Base-by-base conservation (phyloP, 64 coral and sea anemone species). In the Actinia tenebrosa region DNA sequence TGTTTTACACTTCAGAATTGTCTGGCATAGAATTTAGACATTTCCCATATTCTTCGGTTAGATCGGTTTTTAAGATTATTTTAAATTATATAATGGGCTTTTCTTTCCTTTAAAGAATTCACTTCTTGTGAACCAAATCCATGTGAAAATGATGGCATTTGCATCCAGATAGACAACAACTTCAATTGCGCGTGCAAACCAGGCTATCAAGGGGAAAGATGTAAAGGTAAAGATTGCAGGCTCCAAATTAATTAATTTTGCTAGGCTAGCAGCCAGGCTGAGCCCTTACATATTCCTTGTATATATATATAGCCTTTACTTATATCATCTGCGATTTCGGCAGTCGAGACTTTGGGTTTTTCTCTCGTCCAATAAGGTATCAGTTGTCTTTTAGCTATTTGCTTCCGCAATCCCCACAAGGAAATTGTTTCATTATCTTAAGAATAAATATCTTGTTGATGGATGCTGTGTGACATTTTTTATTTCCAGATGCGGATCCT, bases 61-160 rank as follows among this genome's bases (percentile, higher is more conserved):
- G 47, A 50, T 50, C 47, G 3, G 3, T 50, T 50, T 50, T 50
- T 50, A 18, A 37, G 30, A 37, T 44, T 47, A 22, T 26, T 69
- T 58, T 2, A 9, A 16, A 16, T n/a, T 17, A 3, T 7, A 43
- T 4, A 25, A 1, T 78, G 1, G 16, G 27, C 27, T 19, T 64
- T 37, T 69, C 13, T 45, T 93, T 78, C 56, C 58, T 10, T 85
- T 53, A 55, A 93, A 87, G 77, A 53, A 25, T 54, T 85, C 86
- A 93, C 43, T 78, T 78, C 52, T 30, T 94, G 92, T 83, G 86
- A 61, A 16, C 89, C 92, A 58, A 86, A 86, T 44, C 88, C 87
- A 44, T 94, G 92, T 82, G 86, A 89, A 46, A 86, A 94, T 77
- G 92, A 86, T 45, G 92, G 87, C 0, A 45, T 72, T 27, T 94